These are phyloP conservation scores for Chloroceryle aenea DNA, from an alignment of 2,113 vertebrate species.

Conservation along the genomic window DNA sequence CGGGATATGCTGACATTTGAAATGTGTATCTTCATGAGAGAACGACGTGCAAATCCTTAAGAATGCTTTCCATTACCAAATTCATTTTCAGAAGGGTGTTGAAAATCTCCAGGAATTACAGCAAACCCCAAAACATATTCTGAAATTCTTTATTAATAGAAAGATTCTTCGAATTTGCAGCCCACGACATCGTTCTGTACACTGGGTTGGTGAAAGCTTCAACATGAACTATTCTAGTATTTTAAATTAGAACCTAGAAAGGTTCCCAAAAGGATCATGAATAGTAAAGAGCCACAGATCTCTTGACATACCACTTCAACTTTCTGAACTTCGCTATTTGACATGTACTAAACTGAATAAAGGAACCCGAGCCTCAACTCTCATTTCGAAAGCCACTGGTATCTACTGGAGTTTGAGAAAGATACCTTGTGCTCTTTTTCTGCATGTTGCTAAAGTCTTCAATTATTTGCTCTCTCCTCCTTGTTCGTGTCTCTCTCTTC, in stretches of 20 bases:
- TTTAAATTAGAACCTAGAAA: constrained; percentile 59
- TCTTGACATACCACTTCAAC: constrained; percentile 25
- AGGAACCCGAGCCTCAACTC: constrained; percentile 15
- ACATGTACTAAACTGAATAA: constrained; percentile 5
- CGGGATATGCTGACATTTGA: not conserved
- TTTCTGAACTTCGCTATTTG: constrained; percentile 5
- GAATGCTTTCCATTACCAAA: constrained; percentile 6
- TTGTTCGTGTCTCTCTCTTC: not conserved
- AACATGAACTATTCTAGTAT: constrained; percentile 6
- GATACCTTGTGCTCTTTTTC: not conserved
- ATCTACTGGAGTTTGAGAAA: constrained; percentile 9
- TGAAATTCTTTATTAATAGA: constrained; percentile 5
- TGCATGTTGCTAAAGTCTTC: constrained; percentile 17
- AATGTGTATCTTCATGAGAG: not conserved
- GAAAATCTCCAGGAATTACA: constrained; percentile 46
- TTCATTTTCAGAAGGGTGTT: constrained; percentile 8
- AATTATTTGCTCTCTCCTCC: constrained; percentile 50
- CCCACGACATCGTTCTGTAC: not conserved
- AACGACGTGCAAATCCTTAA: constrained; percentile 12
- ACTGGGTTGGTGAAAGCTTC: constrained; percentile 10
- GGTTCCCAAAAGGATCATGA: constrained; percentile 56
- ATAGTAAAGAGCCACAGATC: constrained; percentile 40
- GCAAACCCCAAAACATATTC: constrained; percentile 12
- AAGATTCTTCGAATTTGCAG: not conserved
- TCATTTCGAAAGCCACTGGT: constrained; percentile 28